Evolutionary conservation across 1,140 invertebrate genomes (phyloP), one percentile per base, ranked within the genome.

Genomic region (Brachionus calyciflorus): DNA sequence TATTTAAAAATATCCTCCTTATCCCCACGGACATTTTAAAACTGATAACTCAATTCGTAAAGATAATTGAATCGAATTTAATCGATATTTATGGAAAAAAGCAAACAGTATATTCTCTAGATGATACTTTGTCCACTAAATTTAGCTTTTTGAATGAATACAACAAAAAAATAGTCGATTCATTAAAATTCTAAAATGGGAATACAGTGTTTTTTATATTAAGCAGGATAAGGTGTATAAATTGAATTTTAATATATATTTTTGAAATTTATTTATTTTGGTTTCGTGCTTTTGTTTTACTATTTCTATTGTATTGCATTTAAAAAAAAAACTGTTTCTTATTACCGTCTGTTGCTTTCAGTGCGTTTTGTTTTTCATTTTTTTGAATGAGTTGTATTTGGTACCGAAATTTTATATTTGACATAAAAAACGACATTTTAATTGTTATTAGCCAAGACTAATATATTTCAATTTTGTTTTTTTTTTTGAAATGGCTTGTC

Each of bases 11-110:
- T n/a, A n/a, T n/a, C n/a, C n/a, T n/a, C n/a, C n/a, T n/a, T n/a
- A n/a, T n/a, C n/a, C n/a, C n/a, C n/a, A n/a, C n/a, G n/a, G n/a
- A n/a, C n/a, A n/a, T n/a, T n/a, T n/a, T n/a, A n/a, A n/a, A n/a
- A n/a, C 53, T 55, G 53, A 60, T 33, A 33, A 33, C 55, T 37
- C 30, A 33, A 33, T 33, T 60, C 55, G 37, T 60, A 33, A 60
- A 60, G 55, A 60, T 60, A 60, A 60, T 37, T 60, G 28, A 37
- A 37, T 60, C 2, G 55, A 60, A 60, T 60, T 37, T 60, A 60
- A 60, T 60, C 55, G 55, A 60, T 60, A 60, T 60, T 60, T 9
- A 14, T n/a, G n/a, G n/a, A n/a, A n/a, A n/a, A n/a, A n/a, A n/a
- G n/a, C n/a, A n/a, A n/a, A n/a, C n/a, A n/a, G n/a, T n/a, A 60